Evolutionary conservation across 2,888 invertebrate genomes (phyloP).

Genomic region (Harmothoe impar): DNA sequence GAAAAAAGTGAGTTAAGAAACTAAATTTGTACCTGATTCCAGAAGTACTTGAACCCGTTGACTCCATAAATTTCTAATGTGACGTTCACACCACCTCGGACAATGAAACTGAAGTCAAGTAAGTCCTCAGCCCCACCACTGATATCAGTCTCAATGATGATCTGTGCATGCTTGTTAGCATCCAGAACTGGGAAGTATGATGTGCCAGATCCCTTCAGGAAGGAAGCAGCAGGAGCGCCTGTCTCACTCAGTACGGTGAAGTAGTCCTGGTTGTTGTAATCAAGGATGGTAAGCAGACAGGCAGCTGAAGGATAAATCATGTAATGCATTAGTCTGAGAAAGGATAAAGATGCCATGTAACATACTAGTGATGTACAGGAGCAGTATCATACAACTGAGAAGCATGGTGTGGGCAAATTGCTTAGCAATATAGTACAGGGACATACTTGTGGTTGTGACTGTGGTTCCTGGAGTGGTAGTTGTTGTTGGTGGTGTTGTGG

Average conservation of each 20-base stretch:
- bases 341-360: not conserved
- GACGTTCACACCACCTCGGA: not conserved
- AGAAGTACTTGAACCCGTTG: constrained; percentile 45
- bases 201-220: constrained; percentile 17
- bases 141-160: constrained; percentile 17
- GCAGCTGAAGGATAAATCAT: not conserved
- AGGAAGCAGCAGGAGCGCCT: not conserved
- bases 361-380: not conserved
- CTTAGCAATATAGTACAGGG: not conserved
- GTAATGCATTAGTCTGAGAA: not conserved
- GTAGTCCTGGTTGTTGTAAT: not conserved
- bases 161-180: constrained; percentile 14
- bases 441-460: not conserved
- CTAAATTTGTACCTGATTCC: constrained; percentile 21
- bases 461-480: not conserved
- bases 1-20: not conserved
- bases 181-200: not conserved
- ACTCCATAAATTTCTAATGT: constrained; percentile 43
- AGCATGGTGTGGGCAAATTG: not conserved
- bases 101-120: not conserved
- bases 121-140: not conserved
- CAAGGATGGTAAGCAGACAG: not conserved
- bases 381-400: not conserved
- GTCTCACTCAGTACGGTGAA: not conserved
- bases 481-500: not conserved